phyloP scores from a whole-genome alignment of 2,113 vertebrate genomes.

The Campylorhamphus procurvoides region DNA sequence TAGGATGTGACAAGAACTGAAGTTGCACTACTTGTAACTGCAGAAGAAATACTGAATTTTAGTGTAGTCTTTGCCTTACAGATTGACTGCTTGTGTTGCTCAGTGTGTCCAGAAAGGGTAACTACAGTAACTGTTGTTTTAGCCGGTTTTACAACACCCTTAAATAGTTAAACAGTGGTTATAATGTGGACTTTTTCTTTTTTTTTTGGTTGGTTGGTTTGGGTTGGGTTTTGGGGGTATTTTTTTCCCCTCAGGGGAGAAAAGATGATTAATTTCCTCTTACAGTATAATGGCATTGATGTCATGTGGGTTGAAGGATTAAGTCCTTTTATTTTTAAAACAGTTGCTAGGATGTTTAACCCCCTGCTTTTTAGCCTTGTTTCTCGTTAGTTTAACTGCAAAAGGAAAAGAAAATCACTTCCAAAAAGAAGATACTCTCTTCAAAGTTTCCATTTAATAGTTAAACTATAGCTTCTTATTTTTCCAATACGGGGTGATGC shows the following conservation, averaged over 20 bases:
- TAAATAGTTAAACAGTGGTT: background rate
- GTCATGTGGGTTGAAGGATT: conserved; percentile 35
- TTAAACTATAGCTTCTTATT: background rate
- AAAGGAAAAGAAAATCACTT: background rate
- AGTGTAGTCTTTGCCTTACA: background rate
- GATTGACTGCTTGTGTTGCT: background rate
- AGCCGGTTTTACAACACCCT: background rate
- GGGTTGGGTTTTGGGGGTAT: background rate
- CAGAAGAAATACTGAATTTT: conserved; percentile 21
- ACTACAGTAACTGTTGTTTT: conserved; percentile 24
- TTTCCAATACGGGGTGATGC: background rate
- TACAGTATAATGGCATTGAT: conserved; percentile 30
- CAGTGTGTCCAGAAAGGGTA: background rate
- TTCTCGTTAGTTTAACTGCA: background rate
- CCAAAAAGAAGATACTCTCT: background rate
- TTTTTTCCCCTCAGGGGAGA: background rate
- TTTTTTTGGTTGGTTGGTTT: background rate
- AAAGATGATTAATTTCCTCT: conserved; percentile 50
- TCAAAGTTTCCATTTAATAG: background rate
- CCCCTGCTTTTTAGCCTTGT: background rate
- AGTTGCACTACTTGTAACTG: background rate
- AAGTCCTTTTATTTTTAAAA: conserved; percentile 45
- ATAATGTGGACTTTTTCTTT: background rate
- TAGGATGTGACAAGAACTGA: background rate
- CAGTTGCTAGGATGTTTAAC: conserved; percentile 12